Evolutionary conservation across 2,888 invertebrate species (phyloP).

Genomic region (Lasioglossum leucozonium): DNA sequence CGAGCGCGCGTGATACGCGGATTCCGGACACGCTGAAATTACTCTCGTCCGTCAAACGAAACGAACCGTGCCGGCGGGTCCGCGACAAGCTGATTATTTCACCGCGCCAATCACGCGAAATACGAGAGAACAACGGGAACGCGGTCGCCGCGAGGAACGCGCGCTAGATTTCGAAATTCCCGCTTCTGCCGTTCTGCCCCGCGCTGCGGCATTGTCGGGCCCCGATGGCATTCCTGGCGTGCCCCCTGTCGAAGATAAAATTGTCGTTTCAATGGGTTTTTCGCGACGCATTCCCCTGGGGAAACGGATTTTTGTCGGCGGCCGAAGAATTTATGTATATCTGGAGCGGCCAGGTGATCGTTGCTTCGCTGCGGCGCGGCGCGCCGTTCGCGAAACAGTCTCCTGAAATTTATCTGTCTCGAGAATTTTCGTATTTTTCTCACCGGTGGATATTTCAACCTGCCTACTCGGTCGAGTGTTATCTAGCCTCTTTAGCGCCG

Average conservation of each 20-base stretch:
- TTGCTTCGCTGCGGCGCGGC: not conserved
- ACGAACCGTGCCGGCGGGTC: constrained; percentile 62
- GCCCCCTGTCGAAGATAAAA: constrained; percentile 48
- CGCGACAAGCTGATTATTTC: constrained; percentile 67
- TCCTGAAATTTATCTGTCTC: not conserved
- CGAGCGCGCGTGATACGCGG: constrained; percentile 59
- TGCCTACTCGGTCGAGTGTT: not conserved
- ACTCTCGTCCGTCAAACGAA: constrained; percentile 63
- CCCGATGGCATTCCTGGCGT: constrained; percentile 47
- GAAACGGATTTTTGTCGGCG: constrained; percentile 20
- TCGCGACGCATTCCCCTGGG: constrained; percentile 33
- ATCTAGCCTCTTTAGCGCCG: not conserved
- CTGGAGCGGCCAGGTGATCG: constrained; percentile 8
- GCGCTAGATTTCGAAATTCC: constrained; percentile 54
- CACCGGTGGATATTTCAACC: not conserved
- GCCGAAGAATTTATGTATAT: constrained; percentile 38
- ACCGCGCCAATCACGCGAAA: constrained; percentile 68
- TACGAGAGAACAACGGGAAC: constrained; percentile 50
- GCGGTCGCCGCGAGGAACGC: constrained; percentile 27
- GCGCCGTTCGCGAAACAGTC: not conserved
- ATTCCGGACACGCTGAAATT: constrained; percentile 69
- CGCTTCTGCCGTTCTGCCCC: constrained; percentile 27
- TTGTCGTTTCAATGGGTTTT: constrained; percentile 42
- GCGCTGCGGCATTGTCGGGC: constrained; percentile 25
- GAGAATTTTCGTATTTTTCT: not conserved